Evolutionary conservation across 92 coral and sea anemone genomes (phyloP), one percentile per base, ranked within the genome.

Genomic region (Isaurus tuberculatus): DNA sequence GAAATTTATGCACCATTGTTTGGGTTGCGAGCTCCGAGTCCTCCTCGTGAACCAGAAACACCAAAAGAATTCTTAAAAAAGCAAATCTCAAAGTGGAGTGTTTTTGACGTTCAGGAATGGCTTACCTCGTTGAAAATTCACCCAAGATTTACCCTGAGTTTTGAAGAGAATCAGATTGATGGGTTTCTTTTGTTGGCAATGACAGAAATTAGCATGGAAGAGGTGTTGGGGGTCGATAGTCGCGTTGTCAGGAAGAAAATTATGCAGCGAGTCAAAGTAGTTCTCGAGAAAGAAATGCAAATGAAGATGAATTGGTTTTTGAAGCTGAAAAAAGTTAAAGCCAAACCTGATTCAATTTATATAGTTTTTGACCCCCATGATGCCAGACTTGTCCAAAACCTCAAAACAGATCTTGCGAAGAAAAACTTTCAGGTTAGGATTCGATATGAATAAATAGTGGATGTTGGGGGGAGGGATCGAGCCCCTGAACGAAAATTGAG

Each of bases 131-230:
- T 95, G 75, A 90, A 91, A 80, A 86, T 95, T 83, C 98, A 90
- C 53, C 94, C 92, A 63, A 91, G 97, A 79, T 95, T 91, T 83
- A 78, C 89, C 11, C 84, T 95, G 43, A 91, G 93, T 78, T 95
- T 95, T 83, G 98, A 95, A 74, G 98, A 95, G 77, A 86, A 88
- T 86, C 93, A 93, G 84, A 86, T 95, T 65, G 98, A 95, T 79
- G 98, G 98, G 15, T 94, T 55, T 53, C 72, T 94, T 72, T 73
- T 95, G 86, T 79, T 88, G 65, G 87, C 98, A 14, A 43, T 94
- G 66, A 61, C 61, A 4, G 98, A 93, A 28, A 78, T 67, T 14
- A 94, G 88, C 79, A 75, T 95, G 91, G 90, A 88, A 86, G 91
- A 14, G 34, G 81, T 89, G 43, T 75, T 95, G 73, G 89, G 91